These are phyloP conservation scores for Harlomillsia oculata DNA, from an alignment of 1,140 invertebrate genomes.

Conservation along the genomic window DNA sequence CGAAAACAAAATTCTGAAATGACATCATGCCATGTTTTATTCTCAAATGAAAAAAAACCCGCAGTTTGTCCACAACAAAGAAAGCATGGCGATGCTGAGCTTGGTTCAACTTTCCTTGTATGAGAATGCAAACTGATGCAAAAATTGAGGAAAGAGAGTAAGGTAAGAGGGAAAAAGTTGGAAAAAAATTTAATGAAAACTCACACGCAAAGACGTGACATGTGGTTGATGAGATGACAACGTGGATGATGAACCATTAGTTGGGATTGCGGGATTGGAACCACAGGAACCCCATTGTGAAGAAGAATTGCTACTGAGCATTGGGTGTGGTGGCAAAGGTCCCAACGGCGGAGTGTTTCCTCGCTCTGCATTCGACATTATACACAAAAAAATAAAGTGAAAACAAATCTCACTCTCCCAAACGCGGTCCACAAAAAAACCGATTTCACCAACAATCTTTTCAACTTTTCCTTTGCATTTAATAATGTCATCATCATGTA, in stretches of 20 bases:
- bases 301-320: conserved; percentile 10
- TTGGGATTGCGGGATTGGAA: not conserved
- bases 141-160: not conserved
- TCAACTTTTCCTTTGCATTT: too few species aligned
- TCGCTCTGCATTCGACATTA: not conserved
- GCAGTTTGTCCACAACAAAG: too few species aligned
- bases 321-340: conserved; percentile 10
- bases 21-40: too few species aligned
- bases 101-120: too few species aligned
- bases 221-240: conserved; percentile 9
- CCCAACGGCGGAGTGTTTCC: conserved; percentile 3
- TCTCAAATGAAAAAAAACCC: too few species aligned
- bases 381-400: not conserved
- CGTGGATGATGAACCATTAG: not conserved
- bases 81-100: too few species aligned
- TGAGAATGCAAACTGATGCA: too few species aligned
- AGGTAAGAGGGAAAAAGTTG: conserved; percentile 2
- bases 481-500: too few species aligned
- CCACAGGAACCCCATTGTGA: conserved; percentile 13
- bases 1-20: too few species aligned
- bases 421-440: too few species aligned
- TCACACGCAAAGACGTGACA: conserved; percentile 21
- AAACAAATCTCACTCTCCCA: too few species aligned
- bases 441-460: too few species aligned
- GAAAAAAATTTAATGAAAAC: conserved; percentile 7